Evolutionary conservation across 2,888 invertebrate genomes (phyloP), one percentile per base, ranked within the genome.

Genomic region (Drosophila neoperkinsi): DNA sequence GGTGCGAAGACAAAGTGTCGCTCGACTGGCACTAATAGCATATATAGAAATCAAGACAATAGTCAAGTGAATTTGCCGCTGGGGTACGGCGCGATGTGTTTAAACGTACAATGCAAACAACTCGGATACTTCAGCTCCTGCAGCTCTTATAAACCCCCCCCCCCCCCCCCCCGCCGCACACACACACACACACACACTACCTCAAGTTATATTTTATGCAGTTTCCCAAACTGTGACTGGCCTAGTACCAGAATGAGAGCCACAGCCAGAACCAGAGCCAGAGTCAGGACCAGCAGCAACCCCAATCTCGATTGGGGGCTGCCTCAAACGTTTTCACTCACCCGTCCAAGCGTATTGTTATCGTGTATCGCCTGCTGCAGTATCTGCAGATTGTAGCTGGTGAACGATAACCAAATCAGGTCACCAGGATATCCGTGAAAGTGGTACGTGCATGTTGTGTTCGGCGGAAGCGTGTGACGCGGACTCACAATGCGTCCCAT

Each of bases 331-430:
- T 50, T 56, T 59, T 72, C 79, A 93, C 93, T 93, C 88, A 93
- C 93, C 91, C 94, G 88, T 81, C 93, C 93, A 63, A 93, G 83
- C 61, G 93, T 93, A 84, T 93, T 93, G 91, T 94, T 94, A 90
- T 95, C 95, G 71, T 94, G 94, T 89, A 94, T 94, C 74, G 95
- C 95, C 71, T 94, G 94, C 83, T 96, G 94, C 74, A 97, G 94
- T 76, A 96, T 96, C 90, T 97, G 95, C 85, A 97, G 96, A 82
- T 96, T 96, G 94, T 97, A 97, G 77, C 97, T 97, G 77, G 97
- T 95, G 92, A 97, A 97, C 93, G 97, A 97, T 81, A 97, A 94
- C 98, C 98, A 98, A 66, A 98, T 96, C 74, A 96, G 95, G 92
- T 97, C 97, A 59, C 96, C 95, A 94, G 96, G 95, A 77, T 96